Percentiles rank a stretch among this genome's conserved stretches.
These are phyloP conservation scores for Philereme transversata DNA, from an alignment of 2,888 invertebrate genomes.

Conservation along the genomic window DNA sequence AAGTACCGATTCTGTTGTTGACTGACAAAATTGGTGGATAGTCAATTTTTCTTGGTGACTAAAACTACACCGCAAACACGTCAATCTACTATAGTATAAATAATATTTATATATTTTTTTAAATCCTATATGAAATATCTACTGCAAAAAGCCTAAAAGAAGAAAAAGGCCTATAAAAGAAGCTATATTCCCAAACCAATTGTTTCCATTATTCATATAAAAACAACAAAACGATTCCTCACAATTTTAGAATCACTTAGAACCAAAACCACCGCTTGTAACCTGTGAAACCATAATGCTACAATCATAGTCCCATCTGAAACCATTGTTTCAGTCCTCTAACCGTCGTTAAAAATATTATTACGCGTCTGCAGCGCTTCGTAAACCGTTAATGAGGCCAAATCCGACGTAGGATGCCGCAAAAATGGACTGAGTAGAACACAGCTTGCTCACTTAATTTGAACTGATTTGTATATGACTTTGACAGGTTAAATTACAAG, in stretches of 20 bases:
- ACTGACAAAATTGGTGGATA: no score
- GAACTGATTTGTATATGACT: no score
- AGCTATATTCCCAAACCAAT: no score
- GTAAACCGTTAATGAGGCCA: constrained; percentile 52
- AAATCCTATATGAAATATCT: no score
- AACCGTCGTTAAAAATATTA: constrained; percentile 38
- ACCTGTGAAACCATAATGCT: constrained; percentile 21
- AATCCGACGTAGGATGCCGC: constrained; percentile 43
- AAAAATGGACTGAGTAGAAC: constrained; percentile 37
- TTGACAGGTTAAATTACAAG: no score
- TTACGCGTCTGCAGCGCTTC: constrained; percentile 42
- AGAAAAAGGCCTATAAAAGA: no score
- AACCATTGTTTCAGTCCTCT: constrained; percentile 17
- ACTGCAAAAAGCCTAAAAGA: no score
- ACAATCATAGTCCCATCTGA: constrained; percentile 20
- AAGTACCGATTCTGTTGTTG: no score
- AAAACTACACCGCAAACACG: no score
- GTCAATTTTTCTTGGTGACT: no score
- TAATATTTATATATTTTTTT: no score
- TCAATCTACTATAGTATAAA: no score
- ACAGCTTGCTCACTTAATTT: constrained; percentile 15
- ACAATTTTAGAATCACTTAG: constrained; percentile 8
- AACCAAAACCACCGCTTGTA: constrained; percentile 11
- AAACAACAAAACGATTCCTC: constrained; percentile 1
- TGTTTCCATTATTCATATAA: not conserved